Conservation (phyloP, 2,113 vertebrate genomes). For the Brachypteracias leptosomus region DNA sequence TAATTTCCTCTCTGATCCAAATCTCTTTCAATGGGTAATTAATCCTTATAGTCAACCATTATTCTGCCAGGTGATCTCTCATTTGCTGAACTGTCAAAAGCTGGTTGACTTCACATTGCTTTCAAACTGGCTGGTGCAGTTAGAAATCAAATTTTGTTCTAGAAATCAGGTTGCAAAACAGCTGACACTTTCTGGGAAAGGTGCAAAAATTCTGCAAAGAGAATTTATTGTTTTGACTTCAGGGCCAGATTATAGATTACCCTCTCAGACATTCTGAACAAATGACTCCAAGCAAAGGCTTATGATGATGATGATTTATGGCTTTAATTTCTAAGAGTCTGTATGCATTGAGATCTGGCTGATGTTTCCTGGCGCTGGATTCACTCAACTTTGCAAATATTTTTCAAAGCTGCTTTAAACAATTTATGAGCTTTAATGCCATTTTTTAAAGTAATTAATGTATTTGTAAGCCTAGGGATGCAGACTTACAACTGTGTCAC, state of each 20-base stretch:
- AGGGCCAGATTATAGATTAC: not conserved
- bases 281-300: slow-evolving; percentile 6
- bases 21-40: not conserved
- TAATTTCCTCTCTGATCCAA: not conserved
- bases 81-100: not conserved
- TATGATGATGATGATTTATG: not conserved
- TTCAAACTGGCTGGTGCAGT: not conserved
- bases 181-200: not conserved
- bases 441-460: not conserved
- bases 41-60: not conserved
- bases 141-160: not conserved
- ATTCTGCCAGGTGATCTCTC: not conserved
- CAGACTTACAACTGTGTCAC: not conserved
- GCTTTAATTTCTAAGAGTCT: not conserved
- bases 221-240: not conserved
- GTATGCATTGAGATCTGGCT: not conserved
- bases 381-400: not conserved
- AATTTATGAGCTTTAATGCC: not conserved
- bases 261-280: not conserved
- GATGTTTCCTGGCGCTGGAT: not conserved
- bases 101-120: not conserved
- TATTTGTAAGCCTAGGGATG: not conserved
- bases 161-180: not conserved
- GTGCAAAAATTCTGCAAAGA: not conserved
- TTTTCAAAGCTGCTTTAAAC: slow-evolving; percentile 15